Evolutionary conservation across 2,888 invertebrate species (phyloP), one percentile per base, ranked within the genome.

Genomic region (Adelphocoris suturalis): DNA sequence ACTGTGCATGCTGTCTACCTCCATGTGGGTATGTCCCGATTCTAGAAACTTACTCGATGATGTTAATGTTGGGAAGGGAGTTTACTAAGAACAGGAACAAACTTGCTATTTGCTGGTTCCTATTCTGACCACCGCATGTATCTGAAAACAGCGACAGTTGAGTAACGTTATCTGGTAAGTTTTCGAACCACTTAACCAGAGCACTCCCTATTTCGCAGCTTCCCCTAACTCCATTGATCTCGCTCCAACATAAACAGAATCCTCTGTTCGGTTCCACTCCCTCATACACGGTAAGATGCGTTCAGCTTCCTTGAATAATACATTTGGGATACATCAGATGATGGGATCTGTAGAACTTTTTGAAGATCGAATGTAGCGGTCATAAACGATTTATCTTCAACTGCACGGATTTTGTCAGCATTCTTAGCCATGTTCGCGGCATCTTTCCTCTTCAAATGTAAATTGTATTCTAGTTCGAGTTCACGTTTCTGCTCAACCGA

Each of bases 231-330:
- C 55, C 16, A 13, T 55, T 13, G 16, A 55, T 55, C 91, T 93
- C 92, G 47, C 91, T 92, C 92, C 92, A 92, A 68, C 87, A 85
- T 85, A 91, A 92, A 82, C 92, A 93, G 91, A 90, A 92, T 46
- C 92, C 92, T 61, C 92, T 91, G 90, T 92, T 92, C 82, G 92
- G 92, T 46, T 90, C 61, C 23, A 91, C 91, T 27, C 92, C 91
- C 91, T 92, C 92, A 90, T 93, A 93, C 90, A 93, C 91, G 68
- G 92, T 92, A n/a, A 93, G 92, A 91, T 92, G 91, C 90, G 87
- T 91, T 91, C 81, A 92, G 9, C n/a, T 61, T 61, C 3, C 61
- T 16, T 2, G n/a, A n/a, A n/a, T 61, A 61, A n/a, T 61, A 61
- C 61, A 61, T 61, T n/a, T 61, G 61, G n/a, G 61, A 61, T 0